Evolutionary conservation across 2,113 vertebrate species (phyloP).

Genomic region (Zosterops japonicus): DNA sequence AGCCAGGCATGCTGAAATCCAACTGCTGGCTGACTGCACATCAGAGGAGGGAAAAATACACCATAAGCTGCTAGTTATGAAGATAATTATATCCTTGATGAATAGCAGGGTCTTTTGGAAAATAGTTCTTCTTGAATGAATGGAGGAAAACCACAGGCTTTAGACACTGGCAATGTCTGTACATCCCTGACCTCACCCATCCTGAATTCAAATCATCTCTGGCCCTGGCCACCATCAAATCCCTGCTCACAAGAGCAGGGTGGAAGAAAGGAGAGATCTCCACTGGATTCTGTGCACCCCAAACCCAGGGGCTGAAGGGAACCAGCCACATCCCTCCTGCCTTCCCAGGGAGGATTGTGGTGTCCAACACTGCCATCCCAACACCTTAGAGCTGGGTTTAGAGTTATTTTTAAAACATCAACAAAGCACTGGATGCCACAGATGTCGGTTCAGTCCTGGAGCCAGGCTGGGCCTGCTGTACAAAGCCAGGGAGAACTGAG

Average conservation of each 20-base stretch:
- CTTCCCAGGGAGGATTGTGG: not conserved
- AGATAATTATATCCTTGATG: slow-evolving; percentile 15
- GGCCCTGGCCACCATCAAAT: not conserved
- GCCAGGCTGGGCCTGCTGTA: not conserved
- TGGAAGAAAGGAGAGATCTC: not conserved
- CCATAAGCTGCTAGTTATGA: not conserved
- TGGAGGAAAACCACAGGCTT: not conserved
- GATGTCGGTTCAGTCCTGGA: accelerated
- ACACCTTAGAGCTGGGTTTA: not conserved
- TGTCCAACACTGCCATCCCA: not conserved
- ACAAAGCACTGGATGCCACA: not conserved
- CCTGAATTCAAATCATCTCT: accelerated
- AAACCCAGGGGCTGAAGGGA: not conserved
- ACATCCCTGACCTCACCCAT: not conserved
- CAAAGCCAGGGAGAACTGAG: not conserved
- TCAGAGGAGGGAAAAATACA: not conserved
- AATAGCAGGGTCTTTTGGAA: not conserved
- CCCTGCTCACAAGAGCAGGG: not conserved
- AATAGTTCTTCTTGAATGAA: not conserved
- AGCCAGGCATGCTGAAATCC: not conserved
- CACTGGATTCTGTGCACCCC: not conserved
- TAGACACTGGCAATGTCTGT: not conserved
- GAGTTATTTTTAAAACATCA: not conserved
- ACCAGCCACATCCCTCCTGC: not conserved
- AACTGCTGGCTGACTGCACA: not conserved